These are phyloP conservation scores for Colinus virginianus DNA, from an alignment of 2,113 vertebrate species.

Conservation along the genomic window DNA sequence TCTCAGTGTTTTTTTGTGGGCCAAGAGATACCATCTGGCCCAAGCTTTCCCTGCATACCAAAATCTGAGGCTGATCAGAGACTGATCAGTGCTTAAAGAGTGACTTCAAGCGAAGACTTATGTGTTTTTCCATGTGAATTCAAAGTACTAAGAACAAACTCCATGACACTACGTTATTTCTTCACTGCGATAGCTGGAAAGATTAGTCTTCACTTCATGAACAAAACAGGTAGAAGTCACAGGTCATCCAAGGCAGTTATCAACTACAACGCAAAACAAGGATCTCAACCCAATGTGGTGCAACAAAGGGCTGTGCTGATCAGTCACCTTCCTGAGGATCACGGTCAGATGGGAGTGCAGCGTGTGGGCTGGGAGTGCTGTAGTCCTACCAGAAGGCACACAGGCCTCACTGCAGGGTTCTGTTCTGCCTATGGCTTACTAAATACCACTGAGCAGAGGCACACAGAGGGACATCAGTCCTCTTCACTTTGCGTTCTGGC, in stretches of 20 bases:
- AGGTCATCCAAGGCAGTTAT: background rate
- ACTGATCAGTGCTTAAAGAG: background rate
- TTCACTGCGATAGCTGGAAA: background rate
- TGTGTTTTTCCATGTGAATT: fast-evolving
- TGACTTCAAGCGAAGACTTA: background rate
- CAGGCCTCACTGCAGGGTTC: background rate
- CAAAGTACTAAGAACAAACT: background rate
- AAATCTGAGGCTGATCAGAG: background rate
- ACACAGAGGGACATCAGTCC: background rate
- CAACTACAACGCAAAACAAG: background rate
- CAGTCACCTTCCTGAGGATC: background rate
- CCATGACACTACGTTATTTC: background rate
- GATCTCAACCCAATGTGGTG: background rate
- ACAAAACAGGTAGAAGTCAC: background rate
- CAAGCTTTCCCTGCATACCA: background rate
- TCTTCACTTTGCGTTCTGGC: background rate
- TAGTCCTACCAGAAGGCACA: background rate
- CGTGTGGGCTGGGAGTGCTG: background rate
- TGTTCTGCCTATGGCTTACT: background rate
- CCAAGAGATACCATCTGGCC: background rate
- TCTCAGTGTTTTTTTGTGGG: background rate
- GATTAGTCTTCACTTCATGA: background rate
- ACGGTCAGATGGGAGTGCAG: background rate
- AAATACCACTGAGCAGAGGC: background rate
- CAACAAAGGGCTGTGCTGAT: background rate